Conservation (phyloP, 2,888 invertebrate species). For the Epirrhoe alternata region DNA sequence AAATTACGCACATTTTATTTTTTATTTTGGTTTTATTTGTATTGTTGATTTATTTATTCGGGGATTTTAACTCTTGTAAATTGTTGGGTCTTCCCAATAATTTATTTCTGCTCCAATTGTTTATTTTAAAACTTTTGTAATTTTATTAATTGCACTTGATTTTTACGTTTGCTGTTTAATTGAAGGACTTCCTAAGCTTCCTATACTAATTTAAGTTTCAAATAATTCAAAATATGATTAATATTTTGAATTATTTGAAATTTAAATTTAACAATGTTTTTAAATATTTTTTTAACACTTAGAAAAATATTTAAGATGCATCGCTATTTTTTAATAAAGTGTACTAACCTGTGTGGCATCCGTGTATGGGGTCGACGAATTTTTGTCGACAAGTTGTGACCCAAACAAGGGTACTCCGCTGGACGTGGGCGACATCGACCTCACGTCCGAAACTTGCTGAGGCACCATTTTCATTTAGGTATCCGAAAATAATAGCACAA, state of each 20-base stretch:
- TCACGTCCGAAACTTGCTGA: conserved; percentile 87
- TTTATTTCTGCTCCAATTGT: neutral
- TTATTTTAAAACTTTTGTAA: no score
- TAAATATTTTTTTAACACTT: neutral
- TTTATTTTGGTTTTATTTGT: conserved; percentile 21
- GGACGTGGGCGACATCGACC: conserved; percentile 86
- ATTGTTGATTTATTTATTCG: conserved; percentile 4
- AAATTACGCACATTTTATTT: conserved; percentile 54
- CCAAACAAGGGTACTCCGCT: conserved; percentile 92
- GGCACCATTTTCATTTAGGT: conserved; percentile 88
- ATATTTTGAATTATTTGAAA: conserved; percentile 6
- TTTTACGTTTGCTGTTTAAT: no score
- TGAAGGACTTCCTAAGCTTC: no score
- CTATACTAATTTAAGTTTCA: no score
- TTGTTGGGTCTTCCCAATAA: neutral
- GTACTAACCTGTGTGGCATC: conserved; percentile 98
- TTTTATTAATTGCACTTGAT: no score
- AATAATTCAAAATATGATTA: no score
- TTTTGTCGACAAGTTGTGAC: conserved; percentile 95
- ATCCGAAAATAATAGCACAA: conserved; percentile 67
- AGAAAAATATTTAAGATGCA: neutral
- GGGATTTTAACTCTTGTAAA: neutral
- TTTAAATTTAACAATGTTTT: neutral
- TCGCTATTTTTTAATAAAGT: conserved; percentile 5
- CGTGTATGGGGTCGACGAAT: conserved; percentile 97